phyloP scores from a whole-genome alignment of 2,888 invertebrate species.

The Portevinia maculata region DNA sequence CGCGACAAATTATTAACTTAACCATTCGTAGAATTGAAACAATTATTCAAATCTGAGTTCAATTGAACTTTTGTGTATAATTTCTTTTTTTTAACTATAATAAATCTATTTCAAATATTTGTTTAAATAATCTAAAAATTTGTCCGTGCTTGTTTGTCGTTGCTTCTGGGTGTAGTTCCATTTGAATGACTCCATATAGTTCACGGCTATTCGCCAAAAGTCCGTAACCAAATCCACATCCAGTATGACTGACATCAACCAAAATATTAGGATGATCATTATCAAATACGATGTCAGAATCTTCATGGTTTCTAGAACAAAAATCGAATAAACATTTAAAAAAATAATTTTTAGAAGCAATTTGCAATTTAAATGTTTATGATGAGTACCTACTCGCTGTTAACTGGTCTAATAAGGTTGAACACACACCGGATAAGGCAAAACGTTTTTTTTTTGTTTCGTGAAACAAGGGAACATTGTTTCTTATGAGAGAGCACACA shows the following conservation, averaged over 20 bases:
- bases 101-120: constrained; percentile 25
- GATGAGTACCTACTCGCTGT: too few relatives aligned
- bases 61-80: neutral
- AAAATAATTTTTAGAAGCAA: neutral
- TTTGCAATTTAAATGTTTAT: too few relatives aligned
- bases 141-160: constrained; percentile 36
- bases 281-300: constrained; percentile 29
- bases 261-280: constrained; percentile 56
- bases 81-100: constrained; percentile 2
- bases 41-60: neutral
- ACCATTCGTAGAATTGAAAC: too few relatives aligned
- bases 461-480: too few relatives aligned
- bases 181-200: constrained; percentile 33
- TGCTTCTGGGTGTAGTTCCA: neutral
- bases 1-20: too few relatives aligned
- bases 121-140: constrained; percentile 30
- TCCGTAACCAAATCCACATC: constrained; percentile 36
- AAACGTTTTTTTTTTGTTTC: too few relatives aligned
- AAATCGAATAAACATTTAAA: constrained; percentile 1
- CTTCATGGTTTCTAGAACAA: constrained; percentile 47
- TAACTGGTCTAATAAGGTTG: too few relatives aligned
- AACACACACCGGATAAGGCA: too few relatives aligned
- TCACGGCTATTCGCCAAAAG: constrained; percentile 34
- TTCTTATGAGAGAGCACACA: too few relatives aligned
- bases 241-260: constrained; percentile 36